Evolutionary conservation across 2,113 vertebrate species (phyloP).

Genomic region (Falco punctatus): DNA sequence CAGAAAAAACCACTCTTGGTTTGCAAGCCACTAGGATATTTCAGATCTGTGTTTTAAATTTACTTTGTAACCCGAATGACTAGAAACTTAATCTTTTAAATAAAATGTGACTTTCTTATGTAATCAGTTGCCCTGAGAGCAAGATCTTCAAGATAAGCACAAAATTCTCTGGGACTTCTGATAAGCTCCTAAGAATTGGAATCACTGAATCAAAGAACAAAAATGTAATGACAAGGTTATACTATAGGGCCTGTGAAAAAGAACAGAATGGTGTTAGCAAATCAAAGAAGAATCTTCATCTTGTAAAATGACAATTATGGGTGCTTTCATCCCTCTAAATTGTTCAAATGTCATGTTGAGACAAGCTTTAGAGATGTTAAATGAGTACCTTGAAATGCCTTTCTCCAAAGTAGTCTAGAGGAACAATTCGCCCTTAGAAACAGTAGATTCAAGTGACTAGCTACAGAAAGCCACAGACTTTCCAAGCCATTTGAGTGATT

Average conservation of each 20-base stretch:
- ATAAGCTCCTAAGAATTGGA: constrained; percentile 1
- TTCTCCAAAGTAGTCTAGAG: neutral
- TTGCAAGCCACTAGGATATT: neutral
- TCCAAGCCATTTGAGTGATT: neutral
- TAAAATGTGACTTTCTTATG: constrained; percentile 27
- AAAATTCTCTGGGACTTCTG: neutral
- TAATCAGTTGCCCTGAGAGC: constrained; percentile 14
- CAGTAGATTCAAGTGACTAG: neutral
- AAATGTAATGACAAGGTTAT: neutral
- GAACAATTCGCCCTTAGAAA: neutral
- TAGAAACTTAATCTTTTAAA: constrained; percentile 20
- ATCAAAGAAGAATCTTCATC: constrained; percentile 5
- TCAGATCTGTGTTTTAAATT: constrained; percentile 26
- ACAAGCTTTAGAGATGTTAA: neutral
- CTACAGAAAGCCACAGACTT: neutral
- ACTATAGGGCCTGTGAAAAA: neutral
- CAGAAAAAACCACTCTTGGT: neutral
- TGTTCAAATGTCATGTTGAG: neutral
- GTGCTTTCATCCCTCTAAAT: neutral
- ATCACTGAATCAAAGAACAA: constrained; percentile 28
- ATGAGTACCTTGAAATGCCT: neutral
- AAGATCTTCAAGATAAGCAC: constrained; percentile 23
- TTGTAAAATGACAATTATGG: neutral
- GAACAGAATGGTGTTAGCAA: neutral
- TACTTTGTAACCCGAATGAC: neutral